A percentile compares a stretch with the other conserved stretches of the same genome.
Evolutionary conservation across 2,113 vertebrate genomes (phyloP).

Genomic region (Pteronura brasiliensis): DNA sequence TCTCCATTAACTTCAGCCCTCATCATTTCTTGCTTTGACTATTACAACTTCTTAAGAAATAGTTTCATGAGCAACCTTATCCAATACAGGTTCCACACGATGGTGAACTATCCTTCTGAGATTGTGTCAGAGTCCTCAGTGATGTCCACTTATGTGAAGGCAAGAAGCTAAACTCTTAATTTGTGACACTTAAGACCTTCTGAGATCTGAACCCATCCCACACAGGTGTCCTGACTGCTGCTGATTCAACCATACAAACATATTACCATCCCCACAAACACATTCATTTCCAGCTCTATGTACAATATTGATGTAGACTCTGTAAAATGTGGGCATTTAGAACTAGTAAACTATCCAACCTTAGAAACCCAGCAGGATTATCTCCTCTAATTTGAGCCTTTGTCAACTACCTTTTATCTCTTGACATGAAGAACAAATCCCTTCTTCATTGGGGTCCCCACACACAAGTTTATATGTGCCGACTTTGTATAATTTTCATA

Average conservation of each 20-base stretch:
- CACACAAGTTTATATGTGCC: neutral
- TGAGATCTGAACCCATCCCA: neutral
- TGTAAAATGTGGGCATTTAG: neutral
- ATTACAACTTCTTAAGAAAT: neutral
- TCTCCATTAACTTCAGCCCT: neutral
- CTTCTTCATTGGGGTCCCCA: neutral
- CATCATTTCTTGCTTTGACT: neutral
- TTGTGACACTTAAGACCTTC: neutral
- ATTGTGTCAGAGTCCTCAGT: neutral
- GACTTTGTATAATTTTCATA: neutral
- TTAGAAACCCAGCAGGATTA: neutral
- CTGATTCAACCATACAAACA: neutral
- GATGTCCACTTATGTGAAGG: neutral
- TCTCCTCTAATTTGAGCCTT: neutral
- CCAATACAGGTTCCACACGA: neutral
- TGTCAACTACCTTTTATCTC: neutral
- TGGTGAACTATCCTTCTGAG: neutral
- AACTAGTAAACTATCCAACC: neutral
- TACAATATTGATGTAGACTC: neutral
- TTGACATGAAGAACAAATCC: neutral
- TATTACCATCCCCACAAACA: neutral
- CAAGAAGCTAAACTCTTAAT: neutral
- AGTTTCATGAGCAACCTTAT: neutral
- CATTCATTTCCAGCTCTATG: neutral
- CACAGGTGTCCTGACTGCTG: neutral